These are phyloP conservation scores for Microplitis deprimator DNA, from an alignment of 2,888 invertebrate species.

Conservation along the genomic window DNA sequence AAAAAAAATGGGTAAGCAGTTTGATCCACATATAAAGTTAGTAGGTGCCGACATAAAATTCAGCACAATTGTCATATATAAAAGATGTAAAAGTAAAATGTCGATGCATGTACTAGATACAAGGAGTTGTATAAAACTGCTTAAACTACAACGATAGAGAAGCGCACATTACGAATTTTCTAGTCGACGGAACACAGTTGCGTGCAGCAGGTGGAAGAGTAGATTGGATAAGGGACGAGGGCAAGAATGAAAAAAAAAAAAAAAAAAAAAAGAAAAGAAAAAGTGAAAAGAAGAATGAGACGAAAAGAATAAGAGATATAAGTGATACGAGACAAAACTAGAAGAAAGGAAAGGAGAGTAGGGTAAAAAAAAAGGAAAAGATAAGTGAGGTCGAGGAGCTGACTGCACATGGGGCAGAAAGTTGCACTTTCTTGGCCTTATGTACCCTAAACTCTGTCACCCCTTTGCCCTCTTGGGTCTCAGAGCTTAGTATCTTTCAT, in stretches of 20 bases:
- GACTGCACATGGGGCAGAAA: conserved; percentile 34
- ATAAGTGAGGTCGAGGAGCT: conserved; percentile 39
- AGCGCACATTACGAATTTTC: conserved; percentile 51
- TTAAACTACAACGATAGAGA: conserved; percentile 47
- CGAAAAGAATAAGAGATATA: conserved; percentile 31
- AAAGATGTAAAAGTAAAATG: neutral
- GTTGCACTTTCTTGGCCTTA: conserved; percentile 37
- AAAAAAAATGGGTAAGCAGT: neutral
- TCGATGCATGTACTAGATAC: neutral
- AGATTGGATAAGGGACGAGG: conserved; percentile 58
- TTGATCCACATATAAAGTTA: neutral
- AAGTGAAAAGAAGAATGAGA: conserved; percentile 50
- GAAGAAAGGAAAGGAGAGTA: conserved; percentile 12
- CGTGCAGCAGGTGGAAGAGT: conserved; percentile 58
- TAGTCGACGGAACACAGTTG: conserved; percentile 50
- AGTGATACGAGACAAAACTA: conserved; percentile 41
- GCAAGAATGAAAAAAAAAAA: conserved; percentile 35
- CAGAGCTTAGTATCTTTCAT: conserved; percentile 6
- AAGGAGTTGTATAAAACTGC: conserved; percentile 41
- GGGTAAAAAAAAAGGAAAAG: conserved; percentile 40
- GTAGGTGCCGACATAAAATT: neutral
- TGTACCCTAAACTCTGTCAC: conserved; percentile 29
- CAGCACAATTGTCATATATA: neutral
- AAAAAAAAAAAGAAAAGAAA: conserved; percentile 49
- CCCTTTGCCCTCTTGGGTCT: conserved; percentile 16